phyloP scores from a whole-genome alignment of 2,797 vertebrate genomes.

The Sparus aurata region DNA sequence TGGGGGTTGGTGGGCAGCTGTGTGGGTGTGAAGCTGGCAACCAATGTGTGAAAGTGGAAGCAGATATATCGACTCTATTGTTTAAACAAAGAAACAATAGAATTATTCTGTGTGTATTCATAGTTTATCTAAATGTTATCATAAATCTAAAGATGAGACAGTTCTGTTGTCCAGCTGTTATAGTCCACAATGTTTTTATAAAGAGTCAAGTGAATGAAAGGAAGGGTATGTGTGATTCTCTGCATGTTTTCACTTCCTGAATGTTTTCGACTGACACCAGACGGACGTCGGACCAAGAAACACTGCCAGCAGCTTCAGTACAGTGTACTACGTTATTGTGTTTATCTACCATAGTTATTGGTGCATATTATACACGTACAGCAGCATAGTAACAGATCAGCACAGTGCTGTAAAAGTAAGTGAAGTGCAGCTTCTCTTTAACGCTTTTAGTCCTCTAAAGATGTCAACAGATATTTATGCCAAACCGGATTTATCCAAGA shows the following conservation, averaged over 20 bases:
- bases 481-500: not conserved
- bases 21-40: no score
- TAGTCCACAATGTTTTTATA: no score
- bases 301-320: not conserved
- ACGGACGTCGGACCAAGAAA: not conserved
- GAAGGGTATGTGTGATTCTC: not conserved
- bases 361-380: not conserved
- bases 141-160: no score
- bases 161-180: no score
- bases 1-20: not conserved
- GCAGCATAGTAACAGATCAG: not conserved
- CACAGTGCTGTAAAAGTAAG: no score
- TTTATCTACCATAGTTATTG: not conserved
- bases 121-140: no score
- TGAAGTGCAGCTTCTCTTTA: no score
- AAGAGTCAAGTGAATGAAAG: not conserved
- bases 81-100: no score
- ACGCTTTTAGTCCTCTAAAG: not conserved
- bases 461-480: conserved; percentile 34
- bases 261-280: not conserved
- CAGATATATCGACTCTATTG: no score
- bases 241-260: conserved; percentile 16
- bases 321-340: not conserved
- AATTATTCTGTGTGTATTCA: no score
- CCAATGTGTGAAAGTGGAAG: no score